These are phyloP conservation scores for Forficula auricularia DNA, from an alignment of 1,140 invertebrate species.

Conservation along the genomic window DNA sequence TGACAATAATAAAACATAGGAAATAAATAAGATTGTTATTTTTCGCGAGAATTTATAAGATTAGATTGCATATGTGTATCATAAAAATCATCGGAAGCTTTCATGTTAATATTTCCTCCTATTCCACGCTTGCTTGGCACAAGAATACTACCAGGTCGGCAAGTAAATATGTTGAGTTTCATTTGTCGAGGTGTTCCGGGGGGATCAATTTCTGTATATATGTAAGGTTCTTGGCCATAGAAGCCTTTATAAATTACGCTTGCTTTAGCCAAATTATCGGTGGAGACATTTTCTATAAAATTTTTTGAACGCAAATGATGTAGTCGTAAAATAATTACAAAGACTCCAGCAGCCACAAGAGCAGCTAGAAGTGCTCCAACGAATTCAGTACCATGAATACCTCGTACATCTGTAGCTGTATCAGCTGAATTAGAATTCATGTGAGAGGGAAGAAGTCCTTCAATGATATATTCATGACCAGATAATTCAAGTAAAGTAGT, in stretches of 20 bases:
- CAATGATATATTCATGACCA: slow-evolving; percentile 20
- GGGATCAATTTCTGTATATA: no score
- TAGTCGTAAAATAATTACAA: not conserved
- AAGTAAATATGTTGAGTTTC: slow-evolving; percentile 8
- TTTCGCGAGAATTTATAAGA: no score
- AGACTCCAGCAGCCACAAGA: not conserved
- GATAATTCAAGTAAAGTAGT: slow-evolving; percentile 22
- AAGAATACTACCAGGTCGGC: slow-evolving; percentile 7
- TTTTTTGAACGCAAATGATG: not conserved
- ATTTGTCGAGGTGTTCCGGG: no score
- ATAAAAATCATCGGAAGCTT: no score
- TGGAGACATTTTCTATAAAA: not conserved
- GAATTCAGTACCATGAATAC: not conserved
- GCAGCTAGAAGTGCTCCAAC: not conserved
- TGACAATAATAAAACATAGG: no score
- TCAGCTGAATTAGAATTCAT: not conserved
- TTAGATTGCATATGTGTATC: no score
- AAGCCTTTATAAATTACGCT: no score
- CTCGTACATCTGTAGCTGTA: not conserved
- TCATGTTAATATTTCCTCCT: no score
- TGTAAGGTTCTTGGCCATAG: no score
- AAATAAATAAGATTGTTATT: no score
- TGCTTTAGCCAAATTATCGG: not conserved
- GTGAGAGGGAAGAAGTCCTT: slow-evolving; percentile 1
- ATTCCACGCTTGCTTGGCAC: not conserved